These are phyloP conservation scores for Formicarius rufipectus DNA, from an alignment of 2,113 vertebrate species.

Conservation along the genomic window DNA sequence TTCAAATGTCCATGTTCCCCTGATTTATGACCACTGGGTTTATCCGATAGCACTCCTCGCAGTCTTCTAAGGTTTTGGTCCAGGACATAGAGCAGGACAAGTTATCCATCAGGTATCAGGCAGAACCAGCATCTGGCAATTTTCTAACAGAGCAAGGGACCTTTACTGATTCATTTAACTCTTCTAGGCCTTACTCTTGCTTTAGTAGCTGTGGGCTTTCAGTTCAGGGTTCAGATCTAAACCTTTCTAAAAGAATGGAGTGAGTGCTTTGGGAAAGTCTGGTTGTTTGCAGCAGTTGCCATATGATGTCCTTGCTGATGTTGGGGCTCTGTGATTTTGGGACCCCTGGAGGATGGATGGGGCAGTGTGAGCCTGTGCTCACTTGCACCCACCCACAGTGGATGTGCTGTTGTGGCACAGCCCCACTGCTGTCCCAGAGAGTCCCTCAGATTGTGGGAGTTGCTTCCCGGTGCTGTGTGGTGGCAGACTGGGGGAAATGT, in stretches of 20 bases:
- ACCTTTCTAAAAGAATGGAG: neutral
- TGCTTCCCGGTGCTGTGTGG: neutral
- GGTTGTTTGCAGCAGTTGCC: neutral
- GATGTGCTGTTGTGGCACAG: neutral
- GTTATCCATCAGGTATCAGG: no score
- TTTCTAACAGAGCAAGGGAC: no score
- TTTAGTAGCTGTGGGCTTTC: neutral
- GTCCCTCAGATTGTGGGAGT: neutral
- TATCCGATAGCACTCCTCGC: no score
- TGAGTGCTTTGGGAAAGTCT: neutral
- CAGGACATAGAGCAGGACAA: no score
- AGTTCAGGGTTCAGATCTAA: accelerated
- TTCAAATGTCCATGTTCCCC: no score
- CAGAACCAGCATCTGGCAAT: no score
- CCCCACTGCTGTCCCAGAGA: accelerated
- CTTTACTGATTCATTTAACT: no score
- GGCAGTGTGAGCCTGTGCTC: neutral
- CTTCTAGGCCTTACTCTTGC: no score
- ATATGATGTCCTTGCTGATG: neutral
- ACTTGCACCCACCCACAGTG: accelerated
- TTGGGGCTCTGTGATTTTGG: neutral
- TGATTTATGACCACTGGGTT: no score
- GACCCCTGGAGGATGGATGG: neutral
- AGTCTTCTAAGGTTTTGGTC: no score
- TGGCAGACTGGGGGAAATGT: neutral